Evolutionary conservation across 2,888 invertebrate species (phyloP), one percentile per base, ranked within the genome.

Genomic region (Boloria selene): DNA sequence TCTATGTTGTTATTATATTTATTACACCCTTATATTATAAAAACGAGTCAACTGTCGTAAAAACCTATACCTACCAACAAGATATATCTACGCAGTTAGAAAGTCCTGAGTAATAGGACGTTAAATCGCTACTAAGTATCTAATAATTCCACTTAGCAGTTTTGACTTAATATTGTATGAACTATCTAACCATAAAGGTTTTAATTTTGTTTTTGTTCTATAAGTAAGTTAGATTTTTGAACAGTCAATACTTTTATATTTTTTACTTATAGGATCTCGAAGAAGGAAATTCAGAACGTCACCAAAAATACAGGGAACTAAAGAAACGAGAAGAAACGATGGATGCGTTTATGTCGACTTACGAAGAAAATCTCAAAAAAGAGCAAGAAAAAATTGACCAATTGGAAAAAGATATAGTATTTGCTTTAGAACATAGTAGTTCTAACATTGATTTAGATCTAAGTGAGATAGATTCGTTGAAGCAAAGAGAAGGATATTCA

Each of bases 321-420:
- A 95, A 95, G 75, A 95, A 96, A 75, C 92, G 96, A 60, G 97
- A 97, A 80, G 96, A 96, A 83, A 95, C 95, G 0, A 97, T 97
- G 94, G 96, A 97, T 74, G 89, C 93, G 17, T 97, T 97, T 77
- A 93, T 96, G 86, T 86, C 93, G 0, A 91, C 93, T 0, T 95
- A 94, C 77, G 95, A 95, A 72, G 93, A 93, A 44, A 94, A 90
- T 68, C 93, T 95, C 69, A 89, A 87, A 7, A 93, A 93, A 50
- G 96, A 96, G 83, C 84, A 93, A 70, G 93, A 94, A 13, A 94
- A 94, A 75, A 92, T 96, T 7, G 84, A 86, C 1, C 93, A 93
- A 64, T 77, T 95, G 16, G 95, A 96, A 78, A 89, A 90, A 65
- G 93, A 93, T 63, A 93, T 96, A 52, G 94, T 95, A 3, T 93